Evolutionary conservation across 2,113 vertebrate species (phyloP).

Genomic region (Poeciliopsis prolifica): DNA sequence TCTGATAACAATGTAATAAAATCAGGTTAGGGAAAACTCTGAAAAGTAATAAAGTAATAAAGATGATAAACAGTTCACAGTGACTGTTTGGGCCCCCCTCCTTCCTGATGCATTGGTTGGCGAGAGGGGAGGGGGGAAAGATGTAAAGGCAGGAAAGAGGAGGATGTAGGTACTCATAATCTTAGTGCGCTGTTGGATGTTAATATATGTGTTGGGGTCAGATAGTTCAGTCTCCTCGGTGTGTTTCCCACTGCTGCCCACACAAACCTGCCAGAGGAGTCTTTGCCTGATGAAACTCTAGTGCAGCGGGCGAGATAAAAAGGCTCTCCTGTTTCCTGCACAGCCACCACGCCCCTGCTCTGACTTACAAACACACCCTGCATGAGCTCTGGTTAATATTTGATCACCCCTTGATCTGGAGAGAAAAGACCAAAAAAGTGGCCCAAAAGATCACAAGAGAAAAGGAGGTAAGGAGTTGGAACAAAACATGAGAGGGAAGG

Average conservation of each 20-base stretch:
- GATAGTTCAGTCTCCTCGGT: constrained; percentile 34
- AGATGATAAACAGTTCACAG: constrained; percentile 75
- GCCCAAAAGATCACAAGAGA: constrained; percentile 31
- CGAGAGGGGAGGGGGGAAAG: constrained; percentile 52
- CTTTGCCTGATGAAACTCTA: constrained; percentile 66
- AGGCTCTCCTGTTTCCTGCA: constrained; percentile 73
- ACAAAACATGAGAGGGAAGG: constrained; percentile 11
- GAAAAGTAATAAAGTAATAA: constrained; percentile 80
- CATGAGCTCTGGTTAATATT: constrained; percentile 72
- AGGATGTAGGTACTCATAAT: constrained; percentile 25
- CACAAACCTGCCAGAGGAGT: constrained; percentile 64
- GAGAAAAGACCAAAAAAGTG: constrained; percentile 40
- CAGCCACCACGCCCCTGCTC: constrained; percentile 49
- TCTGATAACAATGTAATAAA: constrained; percentile 78
- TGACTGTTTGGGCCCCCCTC: constrained; percentile 64
- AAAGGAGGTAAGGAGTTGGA: constrained; percentile 25
- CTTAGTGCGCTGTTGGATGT: constrained; percentile 28
- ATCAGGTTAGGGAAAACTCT: constrained; percentile 76
- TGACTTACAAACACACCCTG: constrained; percentile 41
- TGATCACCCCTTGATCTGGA: constrained; percentile 70
- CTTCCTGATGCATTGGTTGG: constrained; percentile 48
- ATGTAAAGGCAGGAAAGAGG: constrained; percentile 61
- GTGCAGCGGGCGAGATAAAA: constrained; percentile 40
- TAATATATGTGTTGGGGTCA: constrained; percentile 46
- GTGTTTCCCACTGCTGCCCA: constrained; percentile 62